Conservation (phyloP, 2,113 vertebrate species). For the Gobiocypris rarus region DNA sequence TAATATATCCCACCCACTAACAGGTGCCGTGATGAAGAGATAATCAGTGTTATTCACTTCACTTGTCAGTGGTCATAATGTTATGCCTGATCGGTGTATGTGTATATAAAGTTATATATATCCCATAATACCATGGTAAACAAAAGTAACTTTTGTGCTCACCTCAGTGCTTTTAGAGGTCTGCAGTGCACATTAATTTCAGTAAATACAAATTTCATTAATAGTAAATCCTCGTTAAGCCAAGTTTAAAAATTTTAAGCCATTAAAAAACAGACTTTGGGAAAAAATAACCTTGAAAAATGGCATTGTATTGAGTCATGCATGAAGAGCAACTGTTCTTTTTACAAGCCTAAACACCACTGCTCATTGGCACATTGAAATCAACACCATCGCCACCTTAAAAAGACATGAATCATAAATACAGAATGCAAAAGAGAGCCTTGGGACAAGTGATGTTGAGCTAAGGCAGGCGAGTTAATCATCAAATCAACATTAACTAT, state of each 20-base stretch:
- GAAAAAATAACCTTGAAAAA: neutral
- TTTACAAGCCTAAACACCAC: slow-evolving; percentile 41
- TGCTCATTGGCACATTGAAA: slow-evolving; percentile 12
- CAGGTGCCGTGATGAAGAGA: too few species aligned
- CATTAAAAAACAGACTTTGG: neutral
- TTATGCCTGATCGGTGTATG: too few species aligned
- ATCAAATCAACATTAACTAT: slow-evolving; percentile 35
- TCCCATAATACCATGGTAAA: neutral
- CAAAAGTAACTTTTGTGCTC: too few species aligned
- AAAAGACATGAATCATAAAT: slow-evolving; percentile 27
- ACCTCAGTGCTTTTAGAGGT: neutral
- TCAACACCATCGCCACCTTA: slow-evolving; percentile 30
- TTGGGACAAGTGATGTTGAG: slow-evolving; percentile 20
- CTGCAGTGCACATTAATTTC: neutral
- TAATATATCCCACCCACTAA: too few species aligned
- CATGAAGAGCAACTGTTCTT: slow-evolving; percentile 18
- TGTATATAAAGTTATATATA: neutral
- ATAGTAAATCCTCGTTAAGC: neutral
- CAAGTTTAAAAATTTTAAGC: neutral
- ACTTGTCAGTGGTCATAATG: too few species aligned
- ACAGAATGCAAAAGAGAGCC: slow-evolving; percentile 2
- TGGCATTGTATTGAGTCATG: neutral
- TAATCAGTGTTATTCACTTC: too few species aligned
- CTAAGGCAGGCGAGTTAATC: slow-evolving; percentile 31
- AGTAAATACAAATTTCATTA: neutral